phyloP scores from a whole-genome alignment of 2,113 vertebrate genomes.

The Poeciliopsis occidentalis region DNA sequence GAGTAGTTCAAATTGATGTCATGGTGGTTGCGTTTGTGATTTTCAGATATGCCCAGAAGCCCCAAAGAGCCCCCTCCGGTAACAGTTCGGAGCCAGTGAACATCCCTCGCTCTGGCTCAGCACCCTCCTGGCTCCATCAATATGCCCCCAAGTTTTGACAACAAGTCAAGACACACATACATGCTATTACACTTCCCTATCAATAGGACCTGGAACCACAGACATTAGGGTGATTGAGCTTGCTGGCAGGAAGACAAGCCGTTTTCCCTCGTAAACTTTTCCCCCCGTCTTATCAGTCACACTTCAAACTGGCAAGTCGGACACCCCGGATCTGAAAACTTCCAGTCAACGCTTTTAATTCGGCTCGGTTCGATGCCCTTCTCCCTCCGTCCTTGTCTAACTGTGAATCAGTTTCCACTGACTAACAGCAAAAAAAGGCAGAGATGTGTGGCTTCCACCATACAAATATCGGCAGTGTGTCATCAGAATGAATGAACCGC shows the following conservation, averaged over 20 bases:
- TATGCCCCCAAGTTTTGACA: constrained; percentile 66
- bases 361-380: constrained; percentile 64
- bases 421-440: constrained; percentile 60
- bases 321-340: constrained; percentile 61
- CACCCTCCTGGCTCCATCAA: constrained; percentile 71
- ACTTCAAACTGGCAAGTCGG: constrained; percentile 67
- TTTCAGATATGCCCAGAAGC: constrained; percentile 48
- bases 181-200: constrained; percentile 38
- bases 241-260: constrained; percentile 53
- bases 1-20: constrained; percentile 27
- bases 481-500: constrained; percentile 83
- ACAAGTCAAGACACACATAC: constrained; percentile 45
- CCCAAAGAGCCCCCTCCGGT: constrained; percentile 54
- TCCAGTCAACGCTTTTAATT: constrained; percentile 74
- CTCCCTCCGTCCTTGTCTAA: constrained; percentile 49
- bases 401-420: constrained; percentile 65
- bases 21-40: constrained; percentile 57
- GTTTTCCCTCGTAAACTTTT: constrained; percentile 67
- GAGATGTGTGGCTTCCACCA: constrained; percentile 62
- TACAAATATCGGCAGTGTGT: constrained; percentile 83
- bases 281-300: constrained; percentile 66
- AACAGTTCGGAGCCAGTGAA: constrained; percentile 68
- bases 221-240: constrained; percentile 58
- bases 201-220: constrained; percentile 51
- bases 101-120: constrained; percentile 54